phyloP scores from a whole-genome alignment of 37 sponge, comb jelly and placozoan genomes.

The Spongia lamella region DNA sequence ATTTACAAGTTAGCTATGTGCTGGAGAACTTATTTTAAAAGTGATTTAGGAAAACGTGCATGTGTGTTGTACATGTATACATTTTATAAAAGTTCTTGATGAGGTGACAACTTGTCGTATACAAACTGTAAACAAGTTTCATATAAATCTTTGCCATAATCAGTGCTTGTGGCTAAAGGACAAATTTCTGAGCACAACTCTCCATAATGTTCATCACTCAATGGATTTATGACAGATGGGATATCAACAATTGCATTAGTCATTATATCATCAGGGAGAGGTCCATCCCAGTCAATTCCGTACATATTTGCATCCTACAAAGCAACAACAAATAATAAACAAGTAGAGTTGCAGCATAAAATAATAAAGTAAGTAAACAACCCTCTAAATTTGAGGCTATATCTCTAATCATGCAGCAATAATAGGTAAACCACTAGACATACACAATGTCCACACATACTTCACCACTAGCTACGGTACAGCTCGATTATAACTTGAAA shows the following conservation, averaged over 20 bases:
- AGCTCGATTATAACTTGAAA: too few relatives aligned
- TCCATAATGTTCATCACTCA: constrained; percentile 1
- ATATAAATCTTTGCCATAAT: constrained; percentile 10
- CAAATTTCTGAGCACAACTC: constrained; percentile 4
- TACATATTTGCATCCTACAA: not conserved
- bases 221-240: not conserved
- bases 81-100: too few relatives aligned
- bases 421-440: too few relatives aligned
- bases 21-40: not conserved
- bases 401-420: too few relatives aligned
- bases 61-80: too few relatives aligned
- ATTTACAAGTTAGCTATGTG: not conserved
- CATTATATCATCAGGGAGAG: not conserved
- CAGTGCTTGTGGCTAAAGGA: not conserved
- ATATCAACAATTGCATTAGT: not conserved
- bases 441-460: too few relatives aligned
- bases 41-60: too few relatives aligned
- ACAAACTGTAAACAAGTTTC: constrained; percentile 3
- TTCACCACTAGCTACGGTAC: too few relatives aligned
- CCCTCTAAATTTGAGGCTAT: too few relatives aligned
- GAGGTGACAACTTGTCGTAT: too few relatives aligned
- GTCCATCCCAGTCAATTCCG: constrained; percentile 45
- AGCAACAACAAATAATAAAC: not conserved
- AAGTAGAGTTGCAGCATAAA: too few relatives aligned
- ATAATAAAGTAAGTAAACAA: too few relatives aligned